A percentile compares a stretch with the other conserved stretches of the same genome.
phyloP scores from a whole-genome alignment of 2,113 vertebrate species.

The Gallinago paraguaiae region DNA sequence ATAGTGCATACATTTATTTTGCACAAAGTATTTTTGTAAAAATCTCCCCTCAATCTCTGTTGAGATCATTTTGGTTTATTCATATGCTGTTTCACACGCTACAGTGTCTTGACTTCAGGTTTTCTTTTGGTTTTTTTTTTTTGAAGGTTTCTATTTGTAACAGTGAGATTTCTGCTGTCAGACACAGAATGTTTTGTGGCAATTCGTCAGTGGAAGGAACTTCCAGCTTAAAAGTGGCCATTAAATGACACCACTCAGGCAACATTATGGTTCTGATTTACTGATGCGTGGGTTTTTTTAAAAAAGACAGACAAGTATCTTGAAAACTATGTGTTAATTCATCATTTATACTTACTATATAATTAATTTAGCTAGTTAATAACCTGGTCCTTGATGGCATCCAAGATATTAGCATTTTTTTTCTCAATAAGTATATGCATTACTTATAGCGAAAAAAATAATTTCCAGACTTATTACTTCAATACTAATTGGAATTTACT shows the following conservation, averaged over 20 bases:
- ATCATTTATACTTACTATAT: background rate
- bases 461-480: conserved; percentile 17
- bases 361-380: background rate
- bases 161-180: background rate
- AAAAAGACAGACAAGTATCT: background rate
- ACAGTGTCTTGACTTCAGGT: background rate
- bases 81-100: background rate
- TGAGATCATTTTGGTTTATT: background rate
- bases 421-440: background rate
- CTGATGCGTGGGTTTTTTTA: background rate
- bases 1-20: background rate
- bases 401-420: background rate
- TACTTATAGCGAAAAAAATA: background rate
- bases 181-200: background rate
- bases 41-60: background rate
- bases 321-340: background rate
- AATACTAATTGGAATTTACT: conserved; percentile 40
- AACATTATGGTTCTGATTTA: background rate
- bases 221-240: background rate
- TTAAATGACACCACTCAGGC: background rate
- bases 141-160: background rate
- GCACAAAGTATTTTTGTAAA: background rate
- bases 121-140: background rate
- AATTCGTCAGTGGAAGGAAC: background rate
- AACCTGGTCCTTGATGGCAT: background rate